phyloP scores from a whole-genome alignment of 2,888 invertebrate genomes.

The Pyrochroa serraticornis region DNA sequence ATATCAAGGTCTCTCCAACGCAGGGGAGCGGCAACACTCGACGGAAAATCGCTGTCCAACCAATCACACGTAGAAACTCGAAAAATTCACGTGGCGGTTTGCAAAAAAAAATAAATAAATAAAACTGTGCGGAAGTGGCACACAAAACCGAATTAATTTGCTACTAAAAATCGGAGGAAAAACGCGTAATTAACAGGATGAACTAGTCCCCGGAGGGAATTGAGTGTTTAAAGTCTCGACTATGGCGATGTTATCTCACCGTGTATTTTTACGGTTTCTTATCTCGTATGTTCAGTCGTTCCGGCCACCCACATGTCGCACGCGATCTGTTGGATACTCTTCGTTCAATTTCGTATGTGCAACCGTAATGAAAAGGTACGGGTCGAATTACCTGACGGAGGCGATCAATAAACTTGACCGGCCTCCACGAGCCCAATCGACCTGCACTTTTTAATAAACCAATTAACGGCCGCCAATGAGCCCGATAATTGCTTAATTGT shows the following conservation, averaged over 20 bases:
- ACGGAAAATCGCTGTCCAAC: neutral
- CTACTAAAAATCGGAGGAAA: neutral
- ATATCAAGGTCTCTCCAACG: neutral
- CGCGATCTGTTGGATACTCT: slow-evolving; percentile 21
- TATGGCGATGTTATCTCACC: slow-evolving; percentile 20
- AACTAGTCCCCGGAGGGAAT: slow-evolving; percentile 11
- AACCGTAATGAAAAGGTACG: neutral
- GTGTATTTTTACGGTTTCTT: slow-evolving; percentile 31
- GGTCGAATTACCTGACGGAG: slow-evolving; percentile 8
- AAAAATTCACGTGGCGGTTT: neutral
- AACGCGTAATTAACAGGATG: slow-evolving; percentile 11
- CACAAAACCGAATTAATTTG: neutral
- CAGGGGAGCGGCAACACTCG: neutral
- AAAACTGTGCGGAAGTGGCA: neutral
- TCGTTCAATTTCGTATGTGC: slow-evolving; percentile 1
- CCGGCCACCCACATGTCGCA: slow-evolving; percentile 29
- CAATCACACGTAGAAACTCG: neutral
- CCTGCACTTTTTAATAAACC: slow-evolving; percentile 12
- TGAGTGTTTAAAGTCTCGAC: slow-evolving; percentile 16
- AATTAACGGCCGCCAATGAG: slow-evolving; percentile 5
- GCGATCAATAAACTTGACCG: slow-evolving; percentile 10
- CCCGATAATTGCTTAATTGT: neutral
- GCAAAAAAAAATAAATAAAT: neutral
- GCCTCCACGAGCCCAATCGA: slow-evolving; percentile 1
- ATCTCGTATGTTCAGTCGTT: slow-evolving; percentile 25